Conservation (phyloP, 2,888 invertebrate species). For the Lordiphosa andalusiaca region DNA sequence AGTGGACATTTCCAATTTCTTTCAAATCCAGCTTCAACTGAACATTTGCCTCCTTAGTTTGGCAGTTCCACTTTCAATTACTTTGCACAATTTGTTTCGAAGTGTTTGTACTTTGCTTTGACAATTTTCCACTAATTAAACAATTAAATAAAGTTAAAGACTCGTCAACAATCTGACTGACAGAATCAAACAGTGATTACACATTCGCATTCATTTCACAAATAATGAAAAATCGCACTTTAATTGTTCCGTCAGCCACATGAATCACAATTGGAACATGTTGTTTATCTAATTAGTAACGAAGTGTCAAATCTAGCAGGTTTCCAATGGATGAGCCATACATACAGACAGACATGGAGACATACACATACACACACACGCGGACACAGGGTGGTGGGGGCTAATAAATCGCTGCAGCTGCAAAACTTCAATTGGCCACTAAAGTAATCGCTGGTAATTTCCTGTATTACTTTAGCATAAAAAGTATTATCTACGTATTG, state of each 20-base stretch:
- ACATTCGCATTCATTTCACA: constrained; percentile 1
- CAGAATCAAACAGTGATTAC: constrained; percentile 1
- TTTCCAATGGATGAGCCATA: constrained; percentile 6
- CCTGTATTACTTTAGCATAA: constrained; percentile 39
- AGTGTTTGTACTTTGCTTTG: constrained; percentile 18
- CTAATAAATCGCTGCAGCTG: constrained; percentile 9
- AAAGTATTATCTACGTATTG: constrained; percentile 22
- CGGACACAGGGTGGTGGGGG: not conserved
- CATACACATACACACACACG: not conserved
- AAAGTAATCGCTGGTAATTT: constrained; percentile 41
- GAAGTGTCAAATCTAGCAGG: constrained; percentile 60
- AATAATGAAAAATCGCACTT: constrained; percentile 8
- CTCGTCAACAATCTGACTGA: constrained; percentile 9
- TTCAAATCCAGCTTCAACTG: too few relatives aligned
- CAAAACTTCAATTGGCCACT: constrained; percentile 33
- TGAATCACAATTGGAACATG: constrained; percentile 48
- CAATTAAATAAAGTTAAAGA: constrained; percentile 23
- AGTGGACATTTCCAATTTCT: too few relatives aligned
- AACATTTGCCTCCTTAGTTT: too few relatives aligned
- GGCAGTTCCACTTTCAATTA: not conserved
- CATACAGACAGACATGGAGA: not conserved
- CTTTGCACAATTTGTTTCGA: not conserved
- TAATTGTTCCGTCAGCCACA: constrained; percentile 23
- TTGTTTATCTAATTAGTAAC: constrained; percentile 66
- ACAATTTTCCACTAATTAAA: constrained; percentile 27